Evolutionary conservation across 2,113 vertebrate genomes (phyloP).

Genomic region (Taxidea taxus): DNA sequence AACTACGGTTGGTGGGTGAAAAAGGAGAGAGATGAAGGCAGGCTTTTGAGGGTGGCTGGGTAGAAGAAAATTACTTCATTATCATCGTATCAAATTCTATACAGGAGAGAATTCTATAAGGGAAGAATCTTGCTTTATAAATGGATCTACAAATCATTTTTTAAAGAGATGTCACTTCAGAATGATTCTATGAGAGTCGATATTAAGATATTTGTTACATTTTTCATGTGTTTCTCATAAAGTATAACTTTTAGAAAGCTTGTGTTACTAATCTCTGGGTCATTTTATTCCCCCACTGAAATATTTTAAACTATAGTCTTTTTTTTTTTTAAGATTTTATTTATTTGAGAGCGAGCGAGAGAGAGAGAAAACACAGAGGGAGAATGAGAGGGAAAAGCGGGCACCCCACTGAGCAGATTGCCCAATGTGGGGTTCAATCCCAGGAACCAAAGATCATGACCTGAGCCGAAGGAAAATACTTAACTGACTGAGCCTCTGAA

Average conservation of each 20-base stretch:
- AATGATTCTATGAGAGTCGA: neutral
- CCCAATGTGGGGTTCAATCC: no score
- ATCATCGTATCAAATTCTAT: neutral
- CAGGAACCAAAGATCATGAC: no score
- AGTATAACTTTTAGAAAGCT: neutral
- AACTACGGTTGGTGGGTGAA: rapidly evolving
- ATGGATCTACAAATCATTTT: neutral
- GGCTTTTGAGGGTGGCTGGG: no score
- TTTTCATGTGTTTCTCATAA: neutral
- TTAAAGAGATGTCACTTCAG: neutral
- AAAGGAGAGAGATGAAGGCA: neutral
- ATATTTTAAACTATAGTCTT: neutral
- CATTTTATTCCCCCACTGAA: neutral
- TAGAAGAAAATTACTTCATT: neutral
- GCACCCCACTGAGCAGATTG: no score
- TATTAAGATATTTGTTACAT: neutral
- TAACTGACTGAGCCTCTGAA: no score
- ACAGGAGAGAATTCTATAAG: neutral
- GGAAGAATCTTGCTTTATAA: neutral
- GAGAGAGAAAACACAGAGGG: no score
- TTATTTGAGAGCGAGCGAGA: no score
- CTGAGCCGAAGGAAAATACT: no score
- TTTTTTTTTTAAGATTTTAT: no score
- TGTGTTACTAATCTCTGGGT: neutral
- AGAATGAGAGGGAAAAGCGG: no score